Percentiles rank a stretch among this genome's conserved stretches.
Conservation (phyloP, 2,888 invertebrate species). For the Phanerotoma sp. region DNA sequence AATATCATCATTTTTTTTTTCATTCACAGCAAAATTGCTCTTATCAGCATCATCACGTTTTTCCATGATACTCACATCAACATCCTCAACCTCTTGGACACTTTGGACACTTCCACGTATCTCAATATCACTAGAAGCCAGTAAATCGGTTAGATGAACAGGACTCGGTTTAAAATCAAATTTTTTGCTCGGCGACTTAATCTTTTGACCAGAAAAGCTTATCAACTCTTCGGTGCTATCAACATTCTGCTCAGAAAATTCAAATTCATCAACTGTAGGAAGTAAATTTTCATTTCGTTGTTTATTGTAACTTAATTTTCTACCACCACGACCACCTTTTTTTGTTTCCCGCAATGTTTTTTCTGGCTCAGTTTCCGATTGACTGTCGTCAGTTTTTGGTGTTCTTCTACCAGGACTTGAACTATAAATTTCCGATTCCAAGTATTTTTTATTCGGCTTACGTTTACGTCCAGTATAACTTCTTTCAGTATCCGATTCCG, state of each 20-base stretch:
- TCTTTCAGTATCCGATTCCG: constrained; percentile 47
- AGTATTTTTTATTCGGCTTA: constrained; percentile 46
- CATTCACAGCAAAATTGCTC: constrained; percentile 6
- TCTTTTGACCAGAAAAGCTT: background rate
- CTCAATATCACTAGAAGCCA: constrained; percentile 12
- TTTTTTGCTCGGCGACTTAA: constrained; percentile 4
- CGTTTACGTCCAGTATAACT: constrained; percentile 43
- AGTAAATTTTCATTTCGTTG: constrained; percentile 21
- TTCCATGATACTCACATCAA: background rate
- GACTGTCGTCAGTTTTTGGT: constrained; percentile 48
- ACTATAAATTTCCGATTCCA: constrained; percentile 40
- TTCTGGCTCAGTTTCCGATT: constrained; percentile 49
- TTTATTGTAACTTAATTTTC: constrained; percentile 28
- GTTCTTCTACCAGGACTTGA: constrained; percentile 43
- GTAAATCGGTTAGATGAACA: constrained; percentile 17
- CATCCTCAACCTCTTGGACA: background rate
- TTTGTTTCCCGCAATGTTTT: constrained; percentile 32
- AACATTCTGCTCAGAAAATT: constrained; percentile 36
- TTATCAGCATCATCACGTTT: constrained; percentile 5
- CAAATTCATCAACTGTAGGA: constrained; percentile 37
- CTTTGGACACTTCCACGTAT: constrained; percentile 4
- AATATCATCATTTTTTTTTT: constrained; percentile 14
- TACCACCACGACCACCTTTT: constrained; percentile 33
- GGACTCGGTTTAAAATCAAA: background rate
- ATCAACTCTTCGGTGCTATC: constrained; percentile 20